A percentile compares a stretch with the other conserved stretches of the same genome.
phyloP scores from a whole-genome alignment of 2,888 invertebrate species.

The Omphaloscelis lunosa region DNA sequence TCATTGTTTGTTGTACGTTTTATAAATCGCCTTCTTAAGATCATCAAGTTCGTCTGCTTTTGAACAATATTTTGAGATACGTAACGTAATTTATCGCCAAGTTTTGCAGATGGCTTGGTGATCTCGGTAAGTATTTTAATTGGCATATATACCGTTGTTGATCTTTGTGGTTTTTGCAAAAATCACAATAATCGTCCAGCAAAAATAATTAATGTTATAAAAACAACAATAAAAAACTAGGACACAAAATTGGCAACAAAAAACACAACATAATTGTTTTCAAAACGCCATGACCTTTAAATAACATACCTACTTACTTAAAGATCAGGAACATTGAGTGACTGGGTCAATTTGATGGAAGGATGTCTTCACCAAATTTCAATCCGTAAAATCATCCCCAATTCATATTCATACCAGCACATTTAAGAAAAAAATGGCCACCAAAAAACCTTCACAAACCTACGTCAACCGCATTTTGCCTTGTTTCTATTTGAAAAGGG shows the following conservation, averaged over 20 bases:
- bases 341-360: not conserved
- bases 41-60: not conserved
- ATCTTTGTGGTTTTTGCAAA: not conserved
- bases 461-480: constrained; percentile 77
- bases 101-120: not conserved
- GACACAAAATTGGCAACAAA: too few species aligned
- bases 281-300: too few species aligned
- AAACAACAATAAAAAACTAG: not conserved
- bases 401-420: constrained; percentile 36
- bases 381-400: constrained; percentile 18
- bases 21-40: not conserved
- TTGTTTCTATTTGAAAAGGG: constrained; percentile 84
- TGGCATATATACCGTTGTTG: too few species aligned
- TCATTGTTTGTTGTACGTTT: not conserved
- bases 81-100: too few species aligned
- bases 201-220: not conserved
- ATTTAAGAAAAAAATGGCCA: constrained; percentile 28
- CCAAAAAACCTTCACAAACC: constrained; percentile 32
- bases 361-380: constrained; percentile 1
- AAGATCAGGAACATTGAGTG: not conserved
- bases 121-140: not conserved
- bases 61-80: not conserved
- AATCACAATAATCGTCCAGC: not conserved
- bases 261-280: too few species aligned
- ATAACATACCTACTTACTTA: too few species aligned